Evolutionary conservation across 2,888 invertebrate genomes (phyloP), one percentile per base, ranked within the genome.

Genomic region (Zhengitettix transpicula): DNA sequence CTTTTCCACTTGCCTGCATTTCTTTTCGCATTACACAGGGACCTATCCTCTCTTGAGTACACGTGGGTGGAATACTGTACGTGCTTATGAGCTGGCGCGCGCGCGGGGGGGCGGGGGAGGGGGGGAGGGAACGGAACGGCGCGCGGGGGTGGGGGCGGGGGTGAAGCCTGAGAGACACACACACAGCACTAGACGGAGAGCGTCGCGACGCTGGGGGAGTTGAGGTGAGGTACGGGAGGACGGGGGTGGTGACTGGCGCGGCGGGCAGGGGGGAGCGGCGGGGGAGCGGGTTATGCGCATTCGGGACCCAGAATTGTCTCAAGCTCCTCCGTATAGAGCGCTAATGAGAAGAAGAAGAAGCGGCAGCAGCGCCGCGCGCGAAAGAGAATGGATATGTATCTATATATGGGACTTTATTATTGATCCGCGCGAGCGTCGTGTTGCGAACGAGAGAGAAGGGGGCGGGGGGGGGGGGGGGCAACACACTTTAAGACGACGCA

Each of bases 1-100:
- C 57, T 60, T 54, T 54, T 60, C 58, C 57, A 57, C 57, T 57
- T 57, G 56, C 57, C 54, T 54, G 54, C 52, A 40, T 57, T 47
- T 47, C 47, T 47, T 47, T 47, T 47, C 47, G 47, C 47, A 47
- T 47, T 47, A 47, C 47, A 47, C 47, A 47, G 47, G 47, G 47
- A 47, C 47, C 47, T 47, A 47, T 47, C 47, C 47, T 47, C 47
- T 47, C 47, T 47, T 47, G 47, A 47, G 47, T 47, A 47, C 47
- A 47, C 47, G 47, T 47, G 47, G 47, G 47, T 47, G 47, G 47
- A 47, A 47, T 47, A 47, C 47, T 47, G 47, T 47, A 47, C 47
- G 47, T 47, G 47, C 47, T 47, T 47, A 47, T 47, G 47, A 47
- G 47, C 47, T n/a, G 47, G 47, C n/a, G 47, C n/a, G 47, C 2